Evolutionary conservation across 1,140 invertebrate genomes (phyloP).

Genomic region (Ruditapes philippinarum): DNA sequence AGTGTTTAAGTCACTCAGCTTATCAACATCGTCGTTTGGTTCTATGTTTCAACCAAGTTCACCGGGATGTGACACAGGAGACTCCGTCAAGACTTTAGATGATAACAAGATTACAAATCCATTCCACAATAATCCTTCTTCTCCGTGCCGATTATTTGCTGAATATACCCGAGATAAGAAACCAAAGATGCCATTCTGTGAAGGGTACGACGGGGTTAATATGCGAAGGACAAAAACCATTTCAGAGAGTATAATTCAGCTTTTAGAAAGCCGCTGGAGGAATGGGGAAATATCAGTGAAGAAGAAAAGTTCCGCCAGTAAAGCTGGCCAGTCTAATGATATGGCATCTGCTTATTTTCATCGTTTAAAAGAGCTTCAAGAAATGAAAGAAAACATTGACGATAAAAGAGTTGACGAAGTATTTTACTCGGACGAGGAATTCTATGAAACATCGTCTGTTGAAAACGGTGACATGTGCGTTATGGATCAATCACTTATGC

Average conservation of each 20-base stretch:
- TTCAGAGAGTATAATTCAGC: not conserved
- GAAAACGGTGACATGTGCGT: not conserved
- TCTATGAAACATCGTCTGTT: not conserved
- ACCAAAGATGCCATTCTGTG: not conserved
- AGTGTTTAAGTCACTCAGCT: not conserved
- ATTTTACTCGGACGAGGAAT: too few relatives aligned
- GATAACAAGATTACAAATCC: not conserved
- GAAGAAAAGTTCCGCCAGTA: not conserved
- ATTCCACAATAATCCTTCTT: not conserved
- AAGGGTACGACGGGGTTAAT: conserved; percentile 20
- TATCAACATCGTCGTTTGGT: not conserved
- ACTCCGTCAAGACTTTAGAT: too few relatives aligned
- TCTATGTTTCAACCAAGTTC: not conserved
- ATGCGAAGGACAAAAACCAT: conserved; percentile 5
- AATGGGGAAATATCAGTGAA: not conserved
- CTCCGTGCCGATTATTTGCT: not conserved
- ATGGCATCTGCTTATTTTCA: too few relatives aligned
- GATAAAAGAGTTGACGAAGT: too few relatives aligned
- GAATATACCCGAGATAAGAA: not conserved
- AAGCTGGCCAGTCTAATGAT: not conserved
- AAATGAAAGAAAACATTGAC: too few relatives aligned
- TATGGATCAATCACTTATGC: not conserved
- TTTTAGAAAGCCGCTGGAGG: not conserved
- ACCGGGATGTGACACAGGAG: not conserved
- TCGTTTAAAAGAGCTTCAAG: too few relatives aligned